Conservation (phyloP, 2,113 vertebrate genomes). For the Lagopus leucura region DNA sequence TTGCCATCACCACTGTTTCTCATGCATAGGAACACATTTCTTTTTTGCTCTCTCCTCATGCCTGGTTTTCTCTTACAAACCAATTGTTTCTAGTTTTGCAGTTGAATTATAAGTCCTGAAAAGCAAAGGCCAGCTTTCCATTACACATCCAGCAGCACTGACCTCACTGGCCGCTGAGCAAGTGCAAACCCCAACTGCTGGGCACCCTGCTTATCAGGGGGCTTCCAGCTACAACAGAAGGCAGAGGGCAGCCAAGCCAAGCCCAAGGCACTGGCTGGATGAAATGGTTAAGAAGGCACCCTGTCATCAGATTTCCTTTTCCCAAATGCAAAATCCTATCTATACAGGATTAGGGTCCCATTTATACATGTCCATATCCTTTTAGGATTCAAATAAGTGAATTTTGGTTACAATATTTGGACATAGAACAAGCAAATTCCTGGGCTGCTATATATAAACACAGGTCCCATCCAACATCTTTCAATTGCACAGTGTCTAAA, state of each 20-base stretch:
- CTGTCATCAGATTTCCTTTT: neutral
- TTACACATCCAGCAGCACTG: neutral
- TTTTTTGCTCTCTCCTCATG: neutral
- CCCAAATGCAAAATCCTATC: neutral
- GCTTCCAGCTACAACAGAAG: neutral
- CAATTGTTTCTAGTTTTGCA: neutral
- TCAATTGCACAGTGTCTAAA: slow-evolving; percentile 5
- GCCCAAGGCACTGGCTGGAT: neutral
- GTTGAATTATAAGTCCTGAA: neutral
- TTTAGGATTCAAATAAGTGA: neutral
- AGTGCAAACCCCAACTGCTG: neutral
- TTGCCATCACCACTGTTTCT: neutral
- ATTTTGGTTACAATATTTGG: neutral
- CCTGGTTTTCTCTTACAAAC: neutral
- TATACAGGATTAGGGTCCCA: neutral
- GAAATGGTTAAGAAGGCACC: neutral
- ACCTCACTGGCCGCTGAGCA: neutral
- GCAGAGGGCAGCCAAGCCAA: neutral
- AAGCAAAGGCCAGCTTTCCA: neutral
- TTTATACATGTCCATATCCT: neutral
- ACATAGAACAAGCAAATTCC: slow-evolving; percentile 3
- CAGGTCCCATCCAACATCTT: neutral
- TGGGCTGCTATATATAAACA: slow-evolving; percentile 32
- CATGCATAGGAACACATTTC: fast-evolving
- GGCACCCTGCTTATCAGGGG: neutral